These are phyloP conservation scores for Portunus trituberculatus DNA, from an alignment of 1,140 invertebrate genomes.

Conservation along the genomic window DNA sequence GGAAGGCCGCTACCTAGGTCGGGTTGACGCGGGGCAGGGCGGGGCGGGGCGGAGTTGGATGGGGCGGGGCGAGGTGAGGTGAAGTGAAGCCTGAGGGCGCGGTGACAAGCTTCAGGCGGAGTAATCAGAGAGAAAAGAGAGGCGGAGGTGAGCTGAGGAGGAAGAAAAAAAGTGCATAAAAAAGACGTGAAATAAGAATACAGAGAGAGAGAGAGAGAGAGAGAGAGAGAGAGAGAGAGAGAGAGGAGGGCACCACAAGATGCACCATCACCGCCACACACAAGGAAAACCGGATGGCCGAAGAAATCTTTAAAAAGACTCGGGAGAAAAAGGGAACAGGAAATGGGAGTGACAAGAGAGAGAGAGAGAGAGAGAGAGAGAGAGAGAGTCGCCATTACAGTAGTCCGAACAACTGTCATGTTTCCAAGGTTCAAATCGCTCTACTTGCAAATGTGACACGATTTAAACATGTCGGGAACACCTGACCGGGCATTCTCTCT, in stretches of 20 bases:
- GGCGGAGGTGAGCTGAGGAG: background rate
- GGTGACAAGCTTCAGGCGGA: no score
- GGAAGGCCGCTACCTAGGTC: no score
- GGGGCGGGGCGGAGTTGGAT: background rate
- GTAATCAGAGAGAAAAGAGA: background rate
- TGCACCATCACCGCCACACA: no score
- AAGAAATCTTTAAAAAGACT: no score
- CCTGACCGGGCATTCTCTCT: background rate
- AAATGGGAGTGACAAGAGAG: background rate
- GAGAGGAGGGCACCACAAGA: background rate
- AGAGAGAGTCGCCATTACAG: background rate
- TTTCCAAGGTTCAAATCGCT: background rate
- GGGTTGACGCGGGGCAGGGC: background rate
- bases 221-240: slow-evolving; percentile 20
- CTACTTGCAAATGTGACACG: slow-evolving; percentile 1
- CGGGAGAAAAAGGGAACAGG: no score
- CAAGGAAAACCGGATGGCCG: no score
- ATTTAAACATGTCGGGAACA: background rate
- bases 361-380: slow-evolving; percentile 20
- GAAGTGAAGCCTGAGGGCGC: no score
- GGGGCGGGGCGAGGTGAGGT: background rate
- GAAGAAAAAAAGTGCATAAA: background rate
- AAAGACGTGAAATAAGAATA: background rate
- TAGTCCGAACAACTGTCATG: background rate
- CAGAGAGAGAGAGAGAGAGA: background rate